Evolutionary conservation across 2,113 vertebrate species (phyloP).

Genomic region (Dicrurus megarhynchus): DNA sequence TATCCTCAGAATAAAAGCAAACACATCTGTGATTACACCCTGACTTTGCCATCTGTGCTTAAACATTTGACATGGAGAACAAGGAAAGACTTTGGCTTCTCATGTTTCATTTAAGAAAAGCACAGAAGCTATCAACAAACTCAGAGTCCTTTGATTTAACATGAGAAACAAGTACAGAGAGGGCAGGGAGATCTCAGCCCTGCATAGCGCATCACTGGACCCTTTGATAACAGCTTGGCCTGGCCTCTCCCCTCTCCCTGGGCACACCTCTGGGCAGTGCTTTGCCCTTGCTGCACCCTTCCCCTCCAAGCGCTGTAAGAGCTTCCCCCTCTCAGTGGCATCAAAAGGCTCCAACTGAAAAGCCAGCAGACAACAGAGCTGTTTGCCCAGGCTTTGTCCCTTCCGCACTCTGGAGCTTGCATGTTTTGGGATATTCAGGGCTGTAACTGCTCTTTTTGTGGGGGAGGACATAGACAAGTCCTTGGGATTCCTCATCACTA

Average conservation of each 20-base stretch:
- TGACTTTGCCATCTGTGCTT: not conserved
- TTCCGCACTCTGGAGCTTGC: not conserved
- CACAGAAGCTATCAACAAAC: not conserved
- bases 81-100: not conserved
- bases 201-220: not conserved
- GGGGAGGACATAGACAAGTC: not conserved
- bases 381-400: not conserved
- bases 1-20: not conserved
- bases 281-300: not conserved
- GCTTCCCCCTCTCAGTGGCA: not conserved
- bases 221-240: not conserved
- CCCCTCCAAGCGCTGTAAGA: rapidly evolving
- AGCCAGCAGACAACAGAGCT: not conserved
- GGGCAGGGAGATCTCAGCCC: not conserved
- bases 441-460: not conserved
- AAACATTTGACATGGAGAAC: not conserved
- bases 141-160: not conserved
- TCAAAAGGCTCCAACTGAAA: not conserved
- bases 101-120: not conserved
- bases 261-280: not conserved
- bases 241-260: not conserved
- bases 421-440: not conserved
- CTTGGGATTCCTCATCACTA: not conserved
- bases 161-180: not conserved
- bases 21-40: not conserved